phyloP scores from a whole-genome alignment of 2,113 vertebrate genomes.

The Pristiophorus japonicus region DNA sequence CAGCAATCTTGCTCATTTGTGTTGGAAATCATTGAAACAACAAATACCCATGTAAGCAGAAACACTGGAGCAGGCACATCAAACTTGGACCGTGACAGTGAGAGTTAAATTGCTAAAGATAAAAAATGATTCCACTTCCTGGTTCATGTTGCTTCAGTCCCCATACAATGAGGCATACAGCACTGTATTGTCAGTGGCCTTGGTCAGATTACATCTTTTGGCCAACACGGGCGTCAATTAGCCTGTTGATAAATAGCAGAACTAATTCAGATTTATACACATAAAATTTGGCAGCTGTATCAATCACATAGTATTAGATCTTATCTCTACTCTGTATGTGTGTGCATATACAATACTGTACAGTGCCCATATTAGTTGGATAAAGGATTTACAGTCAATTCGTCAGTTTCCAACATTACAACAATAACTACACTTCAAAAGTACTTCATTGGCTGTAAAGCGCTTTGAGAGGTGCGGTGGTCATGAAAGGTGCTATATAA shows the following conservation, averaged over 20 bases:
- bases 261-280: not conserved
- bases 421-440: too few relatives aligned
- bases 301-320: not conserved
- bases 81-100: not conserved
- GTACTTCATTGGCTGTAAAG: too few relatives aligned
- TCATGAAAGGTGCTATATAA: too few relatives aligned
- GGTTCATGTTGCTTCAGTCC: not conserved
- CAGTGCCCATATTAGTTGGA: not conserved
- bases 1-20: not conserved
- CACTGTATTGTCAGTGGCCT: not conserved
- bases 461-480: too few relatives aligned
- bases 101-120: not conserved
- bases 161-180: not conserved
- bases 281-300: not conserved
- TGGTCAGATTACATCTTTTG: not conserved
- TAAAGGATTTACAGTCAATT: not conserved
- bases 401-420: too few relatives aligned
- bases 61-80: not conserved
- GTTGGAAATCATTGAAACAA: not conserved
- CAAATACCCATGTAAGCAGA: not conserved
- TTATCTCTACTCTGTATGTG: not conserved
- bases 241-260: not conserved
- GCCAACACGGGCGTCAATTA: not conserved
- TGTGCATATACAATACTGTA: not conserved
- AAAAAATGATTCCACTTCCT: not conserved